Conservation (phyloP, 2,888 invertebrate species). For the Vesta saturnalis region DNA sequence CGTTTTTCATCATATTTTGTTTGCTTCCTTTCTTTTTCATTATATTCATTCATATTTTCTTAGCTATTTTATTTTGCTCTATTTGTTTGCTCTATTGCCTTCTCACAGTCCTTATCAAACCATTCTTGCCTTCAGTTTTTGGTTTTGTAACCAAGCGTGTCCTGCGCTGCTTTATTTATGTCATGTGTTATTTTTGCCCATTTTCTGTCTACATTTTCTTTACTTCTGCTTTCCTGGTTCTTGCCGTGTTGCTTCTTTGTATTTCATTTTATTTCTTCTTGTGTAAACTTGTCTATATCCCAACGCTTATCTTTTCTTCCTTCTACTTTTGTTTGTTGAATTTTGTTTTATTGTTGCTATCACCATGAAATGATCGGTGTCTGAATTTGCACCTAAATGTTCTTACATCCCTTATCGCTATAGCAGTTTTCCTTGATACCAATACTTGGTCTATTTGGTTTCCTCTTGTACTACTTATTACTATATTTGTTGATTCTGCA, state of each 20-base stretch:
- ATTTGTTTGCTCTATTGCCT: neutral
- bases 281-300: too few relatives aligned
- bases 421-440: neutral
- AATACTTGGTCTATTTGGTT: neutral
- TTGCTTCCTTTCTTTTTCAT: neutral
- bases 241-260: neutral
- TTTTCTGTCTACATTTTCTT: neutral
- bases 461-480: neutral
- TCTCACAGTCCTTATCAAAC: neutral
- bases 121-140: neutral
- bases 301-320: too few relatives aligned
- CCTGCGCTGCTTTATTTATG: neutral
- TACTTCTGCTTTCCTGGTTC: neutral
- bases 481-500: too few relatives aligned
- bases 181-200: neutral
- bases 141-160: neutral
- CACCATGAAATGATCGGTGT: neutral
- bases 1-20: neutral
- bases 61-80: too few relatives aligned
- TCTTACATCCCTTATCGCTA: too few relatives aligned
- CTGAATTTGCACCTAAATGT: neutral
- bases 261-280: neutral
- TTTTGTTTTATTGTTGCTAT: neutral
- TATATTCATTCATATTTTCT: neutral
- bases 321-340: neutral